Conservation (phyloP, 2,113 vertebrate species). For the Coptodon bakossiorum region DNA sequence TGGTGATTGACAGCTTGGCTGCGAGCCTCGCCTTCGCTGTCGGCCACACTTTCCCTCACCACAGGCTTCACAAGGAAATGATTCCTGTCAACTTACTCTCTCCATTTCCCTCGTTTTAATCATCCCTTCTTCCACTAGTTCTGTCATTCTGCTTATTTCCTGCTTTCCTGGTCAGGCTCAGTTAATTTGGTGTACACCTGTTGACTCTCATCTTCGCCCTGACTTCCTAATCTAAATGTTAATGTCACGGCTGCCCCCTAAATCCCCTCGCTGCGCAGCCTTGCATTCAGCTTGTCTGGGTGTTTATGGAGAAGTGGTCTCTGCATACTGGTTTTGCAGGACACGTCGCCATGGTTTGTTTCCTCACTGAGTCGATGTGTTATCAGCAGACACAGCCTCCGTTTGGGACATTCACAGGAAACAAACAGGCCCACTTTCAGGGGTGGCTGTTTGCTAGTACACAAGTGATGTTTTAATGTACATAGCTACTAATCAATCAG, state of each 20-base stretch:
- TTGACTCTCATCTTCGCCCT: slow-evolving; percentile 26
- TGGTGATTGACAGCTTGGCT: slow-evolving; percentile 30
- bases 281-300: not conserved
- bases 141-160: slow-evolving; percentile 23
- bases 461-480: not conserved
- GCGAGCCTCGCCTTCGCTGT: slow-evolving; percentile 24
- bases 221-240: slow-evolving; percentile 62
- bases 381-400: not conserved
- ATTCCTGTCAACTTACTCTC: slow-evolving; percentile 9
- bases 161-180: slow-evolving; percentile 13
- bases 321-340: not conserved
- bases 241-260: slow-evolving; percentile 34
- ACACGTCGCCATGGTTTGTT: not conserved
- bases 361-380: not conserved
- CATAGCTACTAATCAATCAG: not conserved
- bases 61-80: slow-evolving; percentile 28
- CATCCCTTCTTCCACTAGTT: not conserved
- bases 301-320: not conserved
- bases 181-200: slow-evolving; percentile 43
- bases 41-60: slow-evolving; percentile 24
- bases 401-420: not conserved
- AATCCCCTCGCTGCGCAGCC: not conserved
- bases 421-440: not conserved
- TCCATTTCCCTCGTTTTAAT: slow-evolving; percentile 13
- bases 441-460: not conserved